These are phyloP conservation scores for Cerastis leucographa DNA, from an alignment of 2,888 invertebrate species.

Conservation along the genomic window DNA sequence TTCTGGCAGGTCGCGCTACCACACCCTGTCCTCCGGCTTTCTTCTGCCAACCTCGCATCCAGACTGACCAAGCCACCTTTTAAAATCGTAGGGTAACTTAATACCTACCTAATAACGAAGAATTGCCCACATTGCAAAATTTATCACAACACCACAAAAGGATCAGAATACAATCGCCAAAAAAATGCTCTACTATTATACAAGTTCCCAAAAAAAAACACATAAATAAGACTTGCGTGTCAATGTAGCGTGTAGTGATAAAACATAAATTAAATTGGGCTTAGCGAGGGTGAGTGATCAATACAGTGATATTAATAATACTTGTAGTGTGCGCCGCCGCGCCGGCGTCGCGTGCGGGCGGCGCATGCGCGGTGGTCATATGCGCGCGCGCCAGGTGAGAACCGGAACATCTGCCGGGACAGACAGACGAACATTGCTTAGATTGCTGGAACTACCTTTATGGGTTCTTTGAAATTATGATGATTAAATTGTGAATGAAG, in stretches of 20 bases:
- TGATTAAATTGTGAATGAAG: constrained; percentile 18
- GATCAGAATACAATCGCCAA: neutral
- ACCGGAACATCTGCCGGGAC: constrained; percentile 82
- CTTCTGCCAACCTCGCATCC: neutral
- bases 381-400: constrained; percentile 82
- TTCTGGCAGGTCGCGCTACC: neutral
- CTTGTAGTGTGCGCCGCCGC: constrained; percentile 64
- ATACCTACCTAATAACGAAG: neutral
- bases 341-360: constrained; percentile 76
- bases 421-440: constrained; percentile 53
- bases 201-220: constrained; percentile 36
- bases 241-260: constrained; percentile 70
- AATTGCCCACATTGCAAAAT: neutral
- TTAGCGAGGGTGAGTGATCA: constrained; percentile 72
- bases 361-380: constrained; percentile 66
- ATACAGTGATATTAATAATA: constrained; percentile 66
- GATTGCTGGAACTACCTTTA: constrained; percentile 59
- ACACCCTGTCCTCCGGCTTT: neutral
- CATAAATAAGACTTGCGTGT: constrained; percentile 68
- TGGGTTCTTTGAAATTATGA: constrained; percentile 40
- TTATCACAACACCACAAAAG: neutral
- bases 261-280: constrained; percentile 72
- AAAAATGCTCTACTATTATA: constrained; percentile 6
- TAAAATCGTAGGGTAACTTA: neutral
- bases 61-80: neutral